These are phyloP conservation scores for Rhineura floridana DNA, from an alignment of 2,113 vertebrate species.

Conservation along the genomic window DNA sequence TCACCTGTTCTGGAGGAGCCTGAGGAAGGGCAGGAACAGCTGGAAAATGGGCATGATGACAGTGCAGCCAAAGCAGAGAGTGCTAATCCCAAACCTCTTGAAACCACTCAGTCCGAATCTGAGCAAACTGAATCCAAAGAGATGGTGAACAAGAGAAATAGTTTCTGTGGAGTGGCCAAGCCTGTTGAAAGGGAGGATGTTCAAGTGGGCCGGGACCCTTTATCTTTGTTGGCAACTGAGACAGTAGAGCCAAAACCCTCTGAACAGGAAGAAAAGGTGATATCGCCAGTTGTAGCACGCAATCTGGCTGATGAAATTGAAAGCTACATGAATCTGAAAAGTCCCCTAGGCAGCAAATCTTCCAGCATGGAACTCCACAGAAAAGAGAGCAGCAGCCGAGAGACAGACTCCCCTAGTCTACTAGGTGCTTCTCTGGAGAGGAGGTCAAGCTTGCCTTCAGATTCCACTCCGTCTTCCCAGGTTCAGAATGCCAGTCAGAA, in stretches of 20 bases:
- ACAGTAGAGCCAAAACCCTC: conserved; percentile 70
- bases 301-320: conserved; percentile 97
- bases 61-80: conserved; percentile 10
- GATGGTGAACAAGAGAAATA: conserved; percentile 69
- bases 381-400: conserved; percentile 20
- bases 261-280: conserved; percentile 79
- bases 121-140: conserved; percentile 59
- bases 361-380: conserved; percentile 92
- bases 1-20: conserved; percentile 65
- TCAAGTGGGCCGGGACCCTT: conserved; percentile 89
- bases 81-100: conserved; percentile 6
- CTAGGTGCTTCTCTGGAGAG: conserved; percentile 78
- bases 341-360: conserved; percentile 84
- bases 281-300: conserved; percentile 84
- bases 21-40: conserved; percentile 68
- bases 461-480: conserved; percentile 63
- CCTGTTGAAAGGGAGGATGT: conserved; percentile 89
- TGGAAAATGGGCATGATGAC: conserved; percentile 62
- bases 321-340: conserved; percentile 95
- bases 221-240: conserved; percentile 89
- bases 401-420: conserved; percentile 43
- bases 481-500: conserved; percentile 68
- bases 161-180: conserved; percentile 70
- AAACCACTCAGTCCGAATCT: conserved; percentile 27
- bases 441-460: conserved; percentile 88